Conservation (phyloP, 2,113 vertebrate genomes). For the Pomatostomus ruficeps region DNA sequence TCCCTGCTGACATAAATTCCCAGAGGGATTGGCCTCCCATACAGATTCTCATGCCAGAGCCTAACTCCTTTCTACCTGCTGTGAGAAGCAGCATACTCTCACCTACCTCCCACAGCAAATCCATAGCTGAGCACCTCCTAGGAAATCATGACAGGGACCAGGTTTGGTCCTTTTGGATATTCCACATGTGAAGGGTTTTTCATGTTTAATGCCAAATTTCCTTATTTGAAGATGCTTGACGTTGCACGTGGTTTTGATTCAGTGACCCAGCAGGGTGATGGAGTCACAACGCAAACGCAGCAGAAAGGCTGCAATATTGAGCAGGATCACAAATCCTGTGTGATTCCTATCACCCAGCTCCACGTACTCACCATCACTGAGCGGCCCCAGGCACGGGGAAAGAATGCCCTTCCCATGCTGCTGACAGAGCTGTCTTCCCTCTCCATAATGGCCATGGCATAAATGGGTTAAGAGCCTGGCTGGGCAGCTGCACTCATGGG, state of each 20-base stretch:
- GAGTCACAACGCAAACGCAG: not conserved
- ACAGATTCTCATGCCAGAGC: not conserved
- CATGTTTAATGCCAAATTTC: not conserved
- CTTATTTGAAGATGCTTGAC: not conserved
- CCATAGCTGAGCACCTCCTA: not conserved
- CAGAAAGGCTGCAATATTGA: not conserved
- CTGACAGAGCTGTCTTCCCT: not conserved
- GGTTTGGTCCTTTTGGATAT: not conserved
- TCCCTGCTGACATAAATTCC: not conserved
- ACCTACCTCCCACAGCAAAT: not conserved
- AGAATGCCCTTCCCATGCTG: not conserved
- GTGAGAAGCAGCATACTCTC: not conserved
- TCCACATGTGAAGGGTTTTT: not conserved
- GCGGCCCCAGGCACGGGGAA: fast-evolving
- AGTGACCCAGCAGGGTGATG: not conserved
- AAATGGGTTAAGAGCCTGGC: not conserved
- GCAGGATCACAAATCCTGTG: not conserved
- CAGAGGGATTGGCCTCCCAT: not conserved
- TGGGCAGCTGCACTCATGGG: not conserved
- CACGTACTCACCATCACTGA: not conserved
- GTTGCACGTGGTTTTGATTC: not conserved
- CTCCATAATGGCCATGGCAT: not conserved
- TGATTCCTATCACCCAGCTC: not conserved
- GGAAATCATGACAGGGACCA: not conserved
- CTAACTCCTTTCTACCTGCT: not conserved